phyloP scores from a whole-genome alignment of 2,113 vertebrate species.

The Pelecanus crispus region DNA sequence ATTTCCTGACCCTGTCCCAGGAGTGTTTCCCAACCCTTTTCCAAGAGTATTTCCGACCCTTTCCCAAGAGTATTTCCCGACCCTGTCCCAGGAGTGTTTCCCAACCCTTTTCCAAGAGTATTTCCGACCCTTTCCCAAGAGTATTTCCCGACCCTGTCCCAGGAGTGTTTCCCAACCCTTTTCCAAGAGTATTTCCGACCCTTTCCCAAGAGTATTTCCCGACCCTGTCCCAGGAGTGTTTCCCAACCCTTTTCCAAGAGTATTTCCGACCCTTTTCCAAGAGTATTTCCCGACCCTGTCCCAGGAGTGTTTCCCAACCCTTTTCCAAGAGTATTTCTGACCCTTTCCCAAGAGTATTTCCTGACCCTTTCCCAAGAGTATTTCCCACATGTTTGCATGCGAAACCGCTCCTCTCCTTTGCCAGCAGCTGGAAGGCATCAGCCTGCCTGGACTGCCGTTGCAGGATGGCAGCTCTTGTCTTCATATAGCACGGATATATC shows the following conservation, averaged over 20 bases:
- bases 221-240: not conserved
- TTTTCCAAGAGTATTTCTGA: too few species aligned
- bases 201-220: not conserved
- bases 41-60: too few species aligned
- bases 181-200: too few species aligned
- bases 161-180: not conserved
- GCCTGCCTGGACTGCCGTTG: not conserved
- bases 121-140: not conserved
- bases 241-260: not conserved
- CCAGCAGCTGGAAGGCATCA: not conserved
- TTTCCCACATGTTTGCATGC: fast-evolving
- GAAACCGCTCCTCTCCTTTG: not conserved
- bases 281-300: not conserved
- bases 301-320: not conserved
- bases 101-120: not conserved
- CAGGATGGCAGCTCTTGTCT: not conserved
- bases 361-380: not conserved
- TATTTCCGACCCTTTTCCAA: not conserved
- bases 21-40: not conserved
- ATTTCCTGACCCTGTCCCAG: not conserved
- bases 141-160: not conserved
- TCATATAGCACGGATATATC: fast-evolving
- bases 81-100: not conserved
- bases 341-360: not conserved
- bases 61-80: not conserved